Percentiles rank a stretch among this genome's conserved stretches.
These are phyloP conservation scores for Latrodectus hesperus DNA, from an alignment of 2,888 invertebrate genomes.

Conservation along the genomic window DNA sequence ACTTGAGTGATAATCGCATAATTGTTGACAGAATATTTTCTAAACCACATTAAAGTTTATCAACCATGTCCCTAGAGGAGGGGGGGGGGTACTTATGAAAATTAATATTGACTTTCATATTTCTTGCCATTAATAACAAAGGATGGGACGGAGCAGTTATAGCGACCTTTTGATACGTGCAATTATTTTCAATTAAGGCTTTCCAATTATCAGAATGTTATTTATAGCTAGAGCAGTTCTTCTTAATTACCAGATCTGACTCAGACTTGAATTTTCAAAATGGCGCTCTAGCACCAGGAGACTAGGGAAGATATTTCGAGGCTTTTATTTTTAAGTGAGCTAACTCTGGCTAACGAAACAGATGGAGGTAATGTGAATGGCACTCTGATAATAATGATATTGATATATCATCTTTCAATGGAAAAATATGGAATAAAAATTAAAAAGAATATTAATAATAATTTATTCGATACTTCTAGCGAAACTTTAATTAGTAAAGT, in stretches of 20 bases:
- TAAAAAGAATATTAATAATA: too few species aligned
- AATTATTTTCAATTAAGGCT: conserved; percentile 66
- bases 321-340: not conserved
- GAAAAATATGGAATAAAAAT: too few species aligned
- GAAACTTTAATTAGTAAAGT: too few species aligned
- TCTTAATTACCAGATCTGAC: conserved; percentile 39
- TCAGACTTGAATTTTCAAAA: conserved; percentile 16
- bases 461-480: too few species aligned
- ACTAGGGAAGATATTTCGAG: not conserved
- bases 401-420: too few species aligned
- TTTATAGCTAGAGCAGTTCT: conserved; percentile 39
- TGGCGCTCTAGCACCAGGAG: conserved; percentile 27
- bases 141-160: not conserved
- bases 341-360: not conserved
- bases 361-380: not conserved
- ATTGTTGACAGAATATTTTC: not conserved
- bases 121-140: conserved; percentile 42
- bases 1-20: not conserved
- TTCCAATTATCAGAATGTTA: conserved; percentile 61
- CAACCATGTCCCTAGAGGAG: not conserved
- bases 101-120: conserved; percentile 55
- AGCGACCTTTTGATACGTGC: conserved; percentile 46
- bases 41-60: not conserved
- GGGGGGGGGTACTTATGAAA: not conserved
- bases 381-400: not conserved